These are phyloP conservation scores for Venusia cambrica DNA, from an alignment of 2,888 invertebrate genomes.

Conservation along the genomic window DNA sequence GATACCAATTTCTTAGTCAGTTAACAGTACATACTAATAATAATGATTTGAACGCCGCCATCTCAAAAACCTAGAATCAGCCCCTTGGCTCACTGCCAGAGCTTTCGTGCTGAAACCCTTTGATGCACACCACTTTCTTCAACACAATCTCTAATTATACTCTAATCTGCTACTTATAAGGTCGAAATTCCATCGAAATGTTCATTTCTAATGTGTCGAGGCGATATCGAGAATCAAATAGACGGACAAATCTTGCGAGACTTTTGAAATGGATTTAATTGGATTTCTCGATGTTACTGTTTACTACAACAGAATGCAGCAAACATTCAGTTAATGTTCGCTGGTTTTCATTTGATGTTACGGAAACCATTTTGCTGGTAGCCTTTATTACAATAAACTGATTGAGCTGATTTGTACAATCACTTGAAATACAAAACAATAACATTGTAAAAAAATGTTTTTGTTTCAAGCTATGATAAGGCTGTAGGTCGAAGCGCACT, in stretches of 20 bases:
- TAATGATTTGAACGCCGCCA: too few species aligned
- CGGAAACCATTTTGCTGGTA: too few species aligned
- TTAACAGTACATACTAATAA: too few species aligned
- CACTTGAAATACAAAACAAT: too few species aligned
- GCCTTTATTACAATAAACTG: too few species aligned
- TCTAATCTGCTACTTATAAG: not conserved
- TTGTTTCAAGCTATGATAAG: too few species aligned
- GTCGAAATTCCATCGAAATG: conserved; percentile 1
- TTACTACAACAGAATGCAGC: conserved; percentile 1
- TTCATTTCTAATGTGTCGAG: conserved; percentile 1
- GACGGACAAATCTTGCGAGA: conserved; percentile 18
- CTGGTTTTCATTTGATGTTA: too few species aligned
- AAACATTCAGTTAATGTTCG: not conserved
- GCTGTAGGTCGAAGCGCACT: too few species aligned
- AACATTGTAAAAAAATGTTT: too few species aligned
- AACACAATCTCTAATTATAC: not conserved
- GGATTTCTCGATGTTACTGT: conserved; percentile 11
- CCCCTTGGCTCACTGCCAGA: conserved; percentile 25
- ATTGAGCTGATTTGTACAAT: too few species aligned
- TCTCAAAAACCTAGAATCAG: too few species aligned
- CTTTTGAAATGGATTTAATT: conserved; percentile 20
- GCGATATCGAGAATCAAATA: conserved; percentile 21
- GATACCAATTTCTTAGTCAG: too few species aligned
- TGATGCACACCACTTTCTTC: conserved; percentile 2
- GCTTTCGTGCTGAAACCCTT: conserved; percentile 12